Evolutionary conservation across 1,140 invertebrate species (phyloP).

Genomic region (Cydia strobilella): DNA sequence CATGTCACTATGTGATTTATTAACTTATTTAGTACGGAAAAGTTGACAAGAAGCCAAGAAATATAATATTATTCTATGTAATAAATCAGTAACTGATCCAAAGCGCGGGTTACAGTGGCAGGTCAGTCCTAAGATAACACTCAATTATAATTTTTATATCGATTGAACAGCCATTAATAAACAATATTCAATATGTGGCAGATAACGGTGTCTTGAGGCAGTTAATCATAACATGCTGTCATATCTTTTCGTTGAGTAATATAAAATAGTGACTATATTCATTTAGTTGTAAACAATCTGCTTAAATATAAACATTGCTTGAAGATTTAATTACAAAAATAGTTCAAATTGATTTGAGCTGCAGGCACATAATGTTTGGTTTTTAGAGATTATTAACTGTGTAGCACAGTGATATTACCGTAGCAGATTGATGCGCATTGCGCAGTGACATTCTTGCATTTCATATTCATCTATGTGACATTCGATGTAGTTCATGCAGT

Average conservation of each 20-base stretch:
- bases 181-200: conserved; percentile 4
- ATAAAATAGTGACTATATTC: not conserved
- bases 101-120: not conserved
- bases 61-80: too few relatives aligned
- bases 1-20: too few relatives aligned
- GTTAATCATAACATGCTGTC: conserved; percentile 15
- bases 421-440: too few relatives aligned
- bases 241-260: not conserved
- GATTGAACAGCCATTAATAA: conserved; percentile 24
- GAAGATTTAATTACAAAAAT: not conserved
- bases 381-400: too few relatives aligned
- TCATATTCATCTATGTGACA: too few relatives aligned
- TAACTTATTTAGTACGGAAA: too few relatives aligned
- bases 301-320: not conserved
- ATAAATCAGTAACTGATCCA: not conserved
- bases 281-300: conserved; percentile 28
- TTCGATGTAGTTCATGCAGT: too few relatives aligned
- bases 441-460: too few relatives aligned
- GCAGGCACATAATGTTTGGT: too few relatives aligned
- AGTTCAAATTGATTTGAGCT: too few relatives aligned
- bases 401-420: too few relatives aligned
- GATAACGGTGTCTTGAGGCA: conserved; percentile 16
- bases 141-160: conserved; percentile 23
- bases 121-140: not conserved
- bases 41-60: too few relatives aligned